These are phyloP conservation scores for Steinernema feltiae DNA, from an alignment of 1,140 invertebrate genomes.

Conservation along the genomic window DNA sequence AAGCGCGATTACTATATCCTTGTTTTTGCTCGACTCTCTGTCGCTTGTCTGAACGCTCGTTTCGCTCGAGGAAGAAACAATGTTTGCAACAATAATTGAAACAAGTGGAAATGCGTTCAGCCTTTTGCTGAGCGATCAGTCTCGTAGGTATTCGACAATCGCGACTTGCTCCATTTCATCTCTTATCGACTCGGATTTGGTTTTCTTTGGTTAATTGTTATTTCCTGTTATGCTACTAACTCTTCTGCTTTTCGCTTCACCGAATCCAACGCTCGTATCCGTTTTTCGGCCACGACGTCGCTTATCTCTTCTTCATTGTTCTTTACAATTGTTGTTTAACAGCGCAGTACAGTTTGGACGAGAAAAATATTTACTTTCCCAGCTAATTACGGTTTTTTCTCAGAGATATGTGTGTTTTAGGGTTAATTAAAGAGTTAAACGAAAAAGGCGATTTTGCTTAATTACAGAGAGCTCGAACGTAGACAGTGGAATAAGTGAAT, in stretches of 20 bases:
- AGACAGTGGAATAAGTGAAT: neutral
- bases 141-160: neutral
- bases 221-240: neutral
- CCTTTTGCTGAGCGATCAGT: neutral
- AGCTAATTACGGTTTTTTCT: neutral
- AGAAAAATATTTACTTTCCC: constrained; percentile 2
- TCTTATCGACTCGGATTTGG: neutral
- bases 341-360: neutral
- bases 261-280: neutral
- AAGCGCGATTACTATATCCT: no score
- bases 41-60: no score
- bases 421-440: constrained; percentile 4
- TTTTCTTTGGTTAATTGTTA: neutral
- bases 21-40: no score
- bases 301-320: neutral
- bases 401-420: neutral
- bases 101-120: no score
- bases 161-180: neutral
- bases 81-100: no score
- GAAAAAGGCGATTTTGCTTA: neutral
- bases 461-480: neutral
- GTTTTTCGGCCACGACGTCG: neutral
- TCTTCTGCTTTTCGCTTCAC: neutral
- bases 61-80: no score
- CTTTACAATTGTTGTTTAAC: neutral